phyloP scores from a whole-genome alignment of 2,888 invertebrate genomes.

The Neoitamus cyanurus region DNA sequence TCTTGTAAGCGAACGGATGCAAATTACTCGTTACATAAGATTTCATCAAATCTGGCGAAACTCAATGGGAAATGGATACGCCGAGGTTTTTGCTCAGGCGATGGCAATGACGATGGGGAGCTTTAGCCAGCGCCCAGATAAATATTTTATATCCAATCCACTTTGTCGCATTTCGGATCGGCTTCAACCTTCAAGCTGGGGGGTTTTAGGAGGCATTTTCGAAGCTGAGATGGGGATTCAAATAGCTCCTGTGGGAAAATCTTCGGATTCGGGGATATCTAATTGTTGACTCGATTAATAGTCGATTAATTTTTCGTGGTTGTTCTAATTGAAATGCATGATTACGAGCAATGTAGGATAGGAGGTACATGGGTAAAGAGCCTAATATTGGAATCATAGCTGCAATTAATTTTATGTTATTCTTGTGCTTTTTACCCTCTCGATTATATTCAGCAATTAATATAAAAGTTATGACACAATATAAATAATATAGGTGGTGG shows the following conservation, averaged over 20 bases:
- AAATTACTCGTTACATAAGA: neutral
- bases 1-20: neutral
- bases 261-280: neutral
- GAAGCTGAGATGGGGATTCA: neutral
- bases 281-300: neutral
- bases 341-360: too few species aligned
- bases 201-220: neutral
- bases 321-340: too few species aligned
- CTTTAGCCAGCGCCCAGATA: neutral
- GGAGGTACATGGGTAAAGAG: too few species aligned
- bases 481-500: too few species aligned
- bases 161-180: neutral
- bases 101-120: neutral
- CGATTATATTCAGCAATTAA: too few species aligned
- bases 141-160: constrained; percentile 5
- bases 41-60: neutral
- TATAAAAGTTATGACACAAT: too few species aligned
- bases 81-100: neutral
- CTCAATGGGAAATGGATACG: neutral
- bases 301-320: neutral
- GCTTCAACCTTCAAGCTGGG: neutral
- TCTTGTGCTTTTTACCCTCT: too few species aligned
- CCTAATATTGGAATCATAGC: too few species aligned
- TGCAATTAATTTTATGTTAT: too few species aligned
- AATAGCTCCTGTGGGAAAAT: neutral